Percentiles rank a stretch among this genome's conserved stretches.
Conservation (phyloP, 2,888 invertebrate species). For the Acronicta psi region DNA sequence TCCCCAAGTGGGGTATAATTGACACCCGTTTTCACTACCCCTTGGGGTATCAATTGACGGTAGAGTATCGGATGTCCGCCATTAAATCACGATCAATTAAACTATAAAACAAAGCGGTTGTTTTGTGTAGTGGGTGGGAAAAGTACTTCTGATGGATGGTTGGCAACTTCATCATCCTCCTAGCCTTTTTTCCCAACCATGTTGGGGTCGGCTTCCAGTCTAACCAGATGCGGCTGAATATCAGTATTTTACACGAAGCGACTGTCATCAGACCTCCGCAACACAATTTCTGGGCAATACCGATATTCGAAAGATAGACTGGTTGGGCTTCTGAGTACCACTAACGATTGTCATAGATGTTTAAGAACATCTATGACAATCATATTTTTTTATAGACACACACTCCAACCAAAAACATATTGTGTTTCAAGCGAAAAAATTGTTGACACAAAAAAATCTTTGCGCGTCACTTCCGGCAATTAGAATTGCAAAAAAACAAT, state of each 20-base stretch:
- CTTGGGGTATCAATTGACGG: slow-evolving; percentile 25
- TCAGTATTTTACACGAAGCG: too few relatives aligned
- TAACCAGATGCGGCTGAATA: too few relatives aligned
- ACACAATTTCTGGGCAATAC: too few relatives aligned
- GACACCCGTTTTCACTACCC: slow-evolving; percentile 21
- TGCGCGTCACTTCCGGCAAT: slow-evolving; percentile 58
- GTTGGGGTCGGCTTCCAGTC: too few relatives aligned
- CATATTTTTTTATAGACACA: not conserved
- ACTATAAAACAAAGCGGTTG: slow-evolving; percentile 4
- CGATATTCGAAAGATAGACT: too few relatives aligned
- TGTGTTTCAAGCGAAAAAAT: slow-evolving; percentile 54
- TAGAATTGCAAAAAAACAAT: slow-evolving; percentile 43
- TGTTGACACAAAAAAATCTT: slow-evolving; percentile 58
- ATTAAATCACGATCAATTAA: slow-evolving; percentile 34
- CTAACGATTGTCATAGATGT: too few relatives aligned
- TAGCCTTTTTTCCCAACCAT: too few relatives aligned
- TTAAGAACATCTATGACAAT: too few relatives aligned
- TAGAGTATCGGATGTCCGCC: slow-evolving; percentile 44
- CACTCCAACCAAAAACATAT: slow-evolving; percentile 32
- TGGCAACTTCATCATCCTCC: too few relatives aligned
- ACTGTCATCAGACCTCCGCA: too few relatives aligned
- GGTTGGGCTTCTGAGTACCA: too few relatives aligned
- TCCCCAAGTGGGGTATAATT: slow-evolving; percentile 26
- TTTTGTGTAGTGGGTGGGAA: not conserved
- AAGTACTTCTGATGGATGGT: too few relatives aligned